Evolutionary conservation across 2,888 invertebrate genomes (phyloP), one percentile per base, ranked within the genome.

Genomic region (Lochmaea capreae): DNA sequence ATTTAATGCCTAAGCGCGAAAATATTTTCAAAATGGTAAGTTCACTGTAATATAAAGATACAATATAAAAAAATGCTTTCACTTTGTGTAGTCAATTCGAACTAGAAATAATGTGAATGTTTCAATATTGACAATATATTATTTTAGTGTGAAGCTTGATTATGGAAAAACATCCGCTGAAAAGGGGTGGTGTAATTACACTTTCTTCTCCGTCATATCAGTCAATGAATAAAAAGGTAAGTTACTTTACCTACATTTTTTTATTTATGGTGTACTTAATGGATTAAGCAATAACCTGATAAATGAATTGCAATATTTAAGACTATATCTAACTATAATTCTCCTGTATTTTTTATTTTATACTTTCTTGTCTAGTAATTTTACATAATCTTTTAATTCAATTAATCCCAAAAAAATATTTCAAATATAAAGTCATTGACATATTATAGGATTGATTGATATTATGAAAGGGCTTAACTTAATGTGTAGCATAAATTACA

Each of bases 161-260:
- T 83, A 93, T 93, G 93, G 93, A 93, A 90, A 93, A 91, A 88
- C 92, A 90, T 88, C 93, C 93, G 85, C 87, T 93, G 85, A 92
- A 91, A 87, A 82, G 83, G 79, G 90, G 90, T 82, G 87, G 88
- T 80, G 81, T 84, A 74, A 86, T 89, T 80, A 88, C 89, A 80
- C 89, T 88, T 81, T 87, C 87, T 83, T 88, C 89, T 80, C 88
- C 90, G n/a, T 88, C 89, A 77, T 91, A 91, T 87, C 91, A 91
- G 86, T 89, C 91, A 77, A 90, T 91, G 80, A 88, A 88, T 84
- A 90, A 90, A 86, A 90, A 91, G 90, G 91, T 91, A 89, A 87
- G 85, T 80, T 12, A 12, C 58, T 52, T 52, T 69, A n/a, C n/a
- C n/a, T n/a, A n/a, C 22, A 33, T 58, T 8, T 9, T 52, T 71